phyloP scores from a whole-genome alignment of 2,797 vertebrate species.

The Xenops minutus region DNA sequence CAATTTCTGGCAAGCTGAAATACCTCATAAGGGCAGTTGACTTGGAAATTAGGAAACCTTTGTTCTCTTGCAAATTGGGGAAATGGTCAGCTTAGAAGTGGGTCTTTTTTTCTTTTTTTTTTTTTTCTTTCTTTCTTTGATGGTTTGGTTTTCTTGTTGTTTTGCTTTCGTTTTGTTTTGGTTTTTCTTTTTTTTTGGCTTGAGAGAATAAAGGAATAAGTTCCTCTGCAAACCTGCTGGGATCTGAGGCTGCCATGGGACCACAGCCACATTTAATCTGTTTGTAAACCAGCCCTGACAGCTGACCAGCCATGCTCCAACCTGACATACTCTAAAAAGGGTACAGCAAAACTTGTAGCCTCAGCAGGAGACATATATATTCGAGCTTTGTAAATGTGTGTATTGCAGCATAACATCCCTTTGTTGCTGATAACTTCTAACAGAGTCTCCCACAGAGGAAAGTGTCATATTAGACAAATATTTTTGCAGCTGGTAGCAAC shows the following conservation, averaged over 20 bases:
- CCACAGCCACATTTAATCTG: not conserved
- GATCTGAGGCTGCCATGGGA: not conserved
- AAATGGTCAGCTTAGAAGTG: not conserved
- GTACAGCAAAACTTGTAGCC: not conserved
- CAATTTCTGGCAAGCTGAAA: not conserved
- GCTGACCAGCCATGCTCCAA: not conserved
- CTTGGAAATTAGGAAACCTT: not conserved
- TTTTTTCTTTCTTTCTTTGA: too few species aligned
- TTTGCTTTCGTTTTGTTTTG: too few species aligned
- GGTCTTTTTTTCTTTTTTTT: not conserved
- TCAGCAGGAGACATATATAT: not conserved
- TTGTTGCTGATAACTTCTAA: not conserved
- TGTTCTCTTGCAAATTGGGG: not conserved
- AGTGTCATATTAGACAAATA: not conserved
- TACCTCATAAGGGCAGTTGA: not conserved
- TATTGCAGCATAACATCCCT: not conserved
- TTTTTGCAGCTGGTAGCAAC: not conserved
- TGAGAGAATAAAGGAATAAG: not conserved
- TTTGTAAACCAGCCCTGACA: not conserved
- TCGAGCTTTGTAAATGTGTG: not conserved
- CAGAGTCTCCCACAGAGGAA: not conserved
- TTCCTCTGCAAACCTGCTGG: not conserved
- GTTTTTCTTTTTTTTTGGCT: not conserved
- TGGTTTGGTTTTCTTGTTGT: too few species aligned
- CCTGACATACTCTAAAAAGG: not conserved